Conservation (phyloP, 2,113 vertebrate species). For the Lota lota region DNA sequence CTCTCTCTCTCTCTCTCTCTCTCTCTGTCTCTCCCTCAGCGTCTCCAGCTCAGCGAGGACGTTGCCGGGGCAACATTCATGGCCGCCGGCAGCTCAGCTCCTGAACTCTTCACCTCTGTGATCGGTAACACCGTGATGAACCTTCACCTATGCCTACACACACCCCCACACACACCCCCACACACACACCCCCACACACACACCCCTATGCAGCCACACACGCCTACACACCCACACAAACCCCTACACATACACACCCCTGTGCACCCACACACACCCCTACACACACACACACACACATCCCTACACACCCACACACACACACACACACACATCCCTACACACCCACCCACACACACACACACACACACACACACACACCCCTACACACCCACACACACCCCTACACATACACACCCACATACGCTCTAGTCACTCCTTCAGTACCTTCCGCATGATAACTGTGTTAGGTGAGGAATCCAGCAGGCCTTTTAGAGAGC, state of each 20-base stretch:
- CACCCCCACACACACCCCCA: conserved; percentile 3
- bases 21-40: conserved; percentile 64
- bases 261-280: too few relatives aligned
- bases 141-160: conserved; percentile 1
- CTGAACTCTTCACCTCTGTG: conserved; percentile 91
- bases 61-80: conserved; percentile 79
- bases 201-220: neutral
- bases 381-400: neutral
- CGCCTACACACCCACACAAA: neutral
- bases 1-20: neutral
- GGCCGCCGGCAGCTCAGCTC: conserved; percentile 93
- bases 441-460: too few relatives aligned
- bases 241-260: too few relatives aligned
- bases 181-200: too few relatives aligned
- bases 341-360: neutral
- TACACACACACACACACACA: neutral
- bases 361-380: neutral
- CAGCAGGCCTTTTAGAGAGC: too few relatives aligned
- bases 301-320: neutral
- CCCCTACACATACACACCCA: neutral
- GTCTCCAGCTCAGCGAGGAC: conserved; percentile 90
- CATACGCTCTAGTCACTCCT: neutral
- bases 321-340: neutral
- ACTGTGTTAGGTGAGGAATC: too few relatives aligned
- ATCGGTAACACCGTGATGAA: conserved; percentile 76